Evolutionary conservation across 2,888 invertebrate species (phyloP), one percentile per base, ranked within the genome.

Genomic region (Drosophila nr. medialis): DNA sequence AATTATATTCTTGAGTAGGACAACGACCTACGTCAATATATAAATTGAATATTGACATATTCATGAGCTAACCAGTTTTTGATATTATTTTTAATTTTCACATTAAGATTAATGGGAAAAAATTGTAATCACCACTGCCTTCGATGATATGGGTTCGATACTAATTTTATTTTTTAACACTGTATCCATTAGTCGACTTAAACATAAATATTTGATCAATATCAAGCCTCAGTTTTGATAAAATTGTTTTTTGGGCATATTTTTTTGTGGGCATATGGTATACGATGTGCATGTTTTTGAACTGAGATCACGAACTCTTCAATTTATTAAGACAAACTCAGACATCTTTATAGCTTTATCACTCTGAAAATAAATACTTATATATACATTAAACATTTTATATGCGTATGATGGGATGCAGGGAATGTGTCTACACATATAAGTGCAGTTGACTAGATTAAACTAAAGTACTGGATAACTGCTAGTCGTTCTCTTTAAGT

Each of bases 21-120:
- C 49, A 49, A 49, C 49, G 49, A 49, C 49, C 49, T 49, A 24
- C 15, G 45, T 45, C 24, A 45, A 45, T 24, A 45, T 24, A 8
- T 45, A 15, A 45, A 24, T 45, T 27, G 27, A 49, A 27, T 49
- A 27, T 42, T 27, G 8, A 27, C 27, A 18, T 49, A 15, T 24
- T 24, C 13, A 45, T 24, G 8, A 18, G 49, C 49, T 18, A 18
- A 27, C 36, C 6, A 18, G 7, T 36, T 27, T 18, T 13, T 4
- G 3, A 27, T 7, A 7, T 24, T 15, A 27, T 18, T 27, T 27
- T 13, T 13, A 15, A 24, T 10, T 11, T 18, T 5, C 10, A 11
- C 11, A 11, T 27, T 54, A 18, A 36, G 27, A 53, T 53, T 18
- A 53, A 53, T 34, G 34, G 2, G 4, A 15, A 45, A 45, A 45